phyloP scores from a whole-genome alignment of 2,113 vertebrate genomes.

The Rhizomys pruinosus region DNA sequence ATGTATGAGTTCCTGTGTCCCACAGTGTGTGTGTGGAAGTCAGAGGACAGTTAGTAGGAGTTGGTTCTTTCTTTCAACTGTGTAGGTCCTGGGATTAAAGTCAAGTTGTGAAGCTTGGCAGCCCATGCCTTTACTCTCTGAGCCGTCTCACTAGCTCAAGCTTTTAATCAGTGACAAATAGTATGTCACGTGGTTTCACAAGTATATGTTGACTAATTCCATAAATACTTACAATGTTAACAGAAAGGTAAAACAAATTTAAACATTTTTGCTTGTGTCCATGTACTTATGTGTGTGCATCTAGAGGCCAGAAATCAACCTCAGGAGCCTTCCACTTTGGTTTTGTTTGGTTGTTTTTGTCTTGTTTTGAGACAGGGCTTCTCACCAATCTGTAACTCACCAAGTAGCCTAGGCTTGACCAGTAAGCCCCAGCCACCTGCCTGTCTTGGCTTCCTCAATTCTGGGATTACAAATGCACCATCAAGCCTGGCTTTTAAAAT shows the following conservation, averaged over 20 bases:
- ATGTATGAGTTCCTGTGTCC: too few species aligned
- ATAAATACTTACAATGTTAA: not conserved
- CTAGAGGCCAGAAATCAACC: not conserved
- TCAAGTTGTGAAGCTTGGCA: too few species aligned
- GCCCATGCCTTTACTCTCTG: too few species aligned
- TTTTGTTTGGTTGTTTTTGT: too few species aligned
- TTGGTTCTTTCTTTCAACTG: too few species aligned
- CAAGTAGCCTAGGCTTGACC: not conserved
- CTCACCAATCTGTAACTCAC: not conserved
- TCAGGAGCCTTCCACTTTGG: not conserved
- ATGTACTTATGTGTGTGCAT: not conserved
- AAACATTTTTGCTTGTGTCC: not conserved
- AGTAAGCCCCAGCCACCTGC: not conserved
- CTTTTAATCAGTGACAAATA: constrained; percentile 31
- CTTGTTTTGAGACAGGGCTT: too few species aligned
- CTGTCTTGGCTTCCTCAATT: too few species aligned
- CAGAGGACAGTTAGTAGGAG: too few species aligned
- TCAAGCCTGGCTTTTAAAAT: not conserved
- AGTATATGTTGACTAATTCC: not conserved
- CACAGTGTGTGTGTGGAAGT: too few species aligned
- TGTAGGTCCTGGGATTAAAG: too few species aligned
- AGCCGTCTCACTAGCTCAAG: not conserved
- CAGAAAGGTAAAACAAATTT: constrained; percentile 11
- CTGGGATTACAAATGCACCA: not conserved
- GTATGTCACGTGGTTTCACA: not conserved